A percentile compares a stretch with the other conserved stretches of the same genome.
phyloP scores from a whole-genome alignment of 1,140 invertebrate species.

The Bombus vancouverensis region DNA sequence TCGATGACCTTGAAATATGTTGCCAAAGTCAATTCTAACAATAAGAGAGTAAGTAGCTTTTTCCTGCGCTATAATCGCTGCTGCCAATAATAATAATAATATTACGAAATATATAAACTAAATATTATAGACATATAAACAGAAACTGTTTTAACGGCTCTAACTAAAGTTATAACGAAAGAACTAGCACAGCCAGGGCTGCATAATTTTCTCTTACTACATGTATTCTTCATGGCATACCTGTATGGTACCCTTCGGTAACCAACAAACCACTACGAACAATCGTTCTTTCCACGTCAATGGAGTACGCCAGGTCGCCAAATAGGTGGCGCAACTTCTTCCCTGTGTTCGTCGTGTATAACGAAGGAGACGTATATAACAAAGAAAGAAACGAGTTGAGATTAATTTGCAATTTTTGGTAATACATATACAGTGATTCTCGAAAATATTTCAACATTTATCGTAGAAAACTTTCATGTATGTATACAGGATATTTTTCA shows the following conservation, averaged over 20 bases:
- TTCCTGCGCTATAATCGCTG: too few relatives aligned
- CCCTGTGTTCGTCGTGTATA: conserved; percentile 58
- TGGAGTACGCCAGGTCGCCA: conserved; percentile 58
- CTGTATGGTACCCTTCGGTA: conserved; percentile 79
- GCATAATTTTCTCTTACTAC: not conserved
- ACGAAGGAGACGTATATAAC: not conserved
- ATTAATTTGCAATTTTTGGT: not conserved
- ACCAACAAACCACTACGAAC: conserved; percentile 74
- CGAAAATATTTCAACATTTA: not conserved
- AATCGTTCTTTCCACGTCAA: conserved; percentile 75
- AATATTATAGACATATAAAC: too few relatives aligned
- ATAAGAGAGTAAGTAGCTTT: too few relatives aligned
- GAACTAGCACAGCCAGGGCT: too few relatives aligned
- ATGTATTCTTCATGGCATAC: conserved; percentile 48
- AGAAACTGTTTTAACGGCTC: too few relatives aligned
- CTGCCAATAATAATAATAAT: too few relatives aligned
- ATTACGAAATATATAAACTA: too few relatives aligned
- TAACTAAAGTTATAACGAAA: too few relatives aligned
- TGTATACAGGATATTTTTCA: too few relatives aligned
- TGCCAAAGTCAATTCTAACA: too few relatives aligned
- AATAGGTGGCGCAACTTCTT: conserved; percentile 62
- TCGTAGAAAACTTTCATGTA: not conserved
- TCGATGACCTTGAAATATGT: too few relatives aligned
- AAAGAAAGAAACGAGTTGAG: not conserved
- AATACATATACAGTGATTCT: too few relatives aligned